Evolutionary conservation across 2,888 invertebrate genomes (phyloP).

Genomic region (Caenorhabditis doughertyi): DNA sequence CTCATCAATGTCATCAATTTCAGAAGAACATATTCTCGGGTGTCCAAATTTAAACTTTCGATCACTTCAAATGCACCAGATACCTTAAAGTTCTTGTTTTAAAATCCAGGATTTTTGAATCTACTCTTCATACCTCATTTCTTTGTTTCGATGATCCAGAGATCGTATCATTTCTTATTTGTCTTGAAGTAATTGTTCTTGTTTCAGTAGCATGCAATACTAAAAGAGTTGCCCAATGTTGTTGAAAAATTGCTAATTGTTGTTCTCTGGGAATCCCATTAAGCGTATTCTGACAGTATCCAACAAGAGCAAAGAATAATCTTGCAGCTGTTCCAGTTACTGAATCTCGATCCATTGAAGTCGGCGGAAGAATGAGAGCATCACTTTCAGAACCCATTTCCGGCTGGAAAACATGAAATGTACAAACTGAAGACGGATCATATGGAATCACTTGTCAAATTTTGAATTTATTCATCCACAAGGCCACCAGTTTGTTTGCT

Average conservation of each 20-base stretch:
- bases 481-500: not conserved
- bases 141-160: conserved; percentile 41
- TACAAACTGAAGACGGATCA: too few species aligned
- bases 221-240: conserved; percentile 66
- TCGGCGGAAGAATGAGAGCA: conserved; percentile 13
- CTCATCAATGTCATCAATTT: conserved; percentile 69
- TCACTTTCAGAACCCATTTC: conserved; percentile 64
- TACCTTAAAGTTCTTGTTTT: conserved; percentile 31
- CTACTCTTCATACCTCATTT: conserved; percentile 45
- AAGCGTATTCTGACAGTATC: conserved; percentile 63
- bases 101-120: not conserved
- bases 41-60: conserved; percentile 69
- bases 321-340: conserved; percentile 65
- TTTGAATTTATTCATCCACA: too few species aligned
- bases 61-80: conserved; percentile 62
- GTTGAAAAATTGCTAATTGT: conserved; percentile 63
- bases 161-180: conserved; percentile 23
- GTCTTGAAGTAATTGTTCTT: conserved; percentile 57
- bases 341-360: conserved; percentile 36
- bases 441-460: too few species aligned
- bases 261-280: conserved; percentile 55
- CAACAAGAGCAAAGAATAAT: conserved; percentile 68
- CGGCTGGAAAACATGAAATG: conserved; percentile 54
- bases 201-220: conserved; percentile 57
- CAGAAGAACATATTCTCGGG: conserved; percentile 70